A percentile compares a stretch with the other conserved stretches of the same genome.
Conservation (phyloP, 2,888 invertebrate species). For the Seladonia tumulorum region DNA sequence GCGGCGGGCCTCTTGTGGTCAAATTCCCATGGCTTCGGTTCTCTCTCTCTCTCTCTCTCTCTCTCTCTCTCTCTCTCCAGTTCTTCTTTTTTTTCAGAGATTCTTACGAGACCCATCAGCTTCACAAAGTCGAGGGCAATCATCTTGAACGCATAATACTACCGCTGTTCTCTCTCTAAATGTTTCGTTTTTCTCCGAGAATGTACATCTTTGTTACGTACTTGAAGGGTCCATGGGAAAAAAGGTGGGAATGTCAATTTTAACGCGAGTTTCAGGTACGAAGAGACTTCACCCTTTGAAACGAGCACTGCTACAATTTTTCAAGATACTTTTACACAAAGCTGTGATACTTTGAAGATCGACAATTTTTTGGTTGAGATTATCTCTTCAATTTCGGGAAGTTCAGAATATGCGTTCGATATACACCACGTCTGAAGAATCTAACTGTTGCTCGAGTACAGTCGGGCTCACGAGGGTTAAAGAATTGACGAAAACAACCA, state of each 20-base stretch:
- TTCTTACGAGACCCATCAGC: not conserved
- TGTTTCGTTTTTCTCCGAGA: not conserved
- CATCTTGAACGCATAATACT: not conserved
- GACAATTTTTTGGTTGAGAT: not conserved
- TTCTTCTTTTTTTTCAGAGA: not conserved
- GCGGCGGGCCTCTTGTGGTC: constrained; percentile 4
- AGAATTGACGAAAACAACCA: not conserved
- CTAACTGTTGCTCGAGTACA: too few species aligned
- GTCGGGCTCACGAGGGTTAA: not conserved
- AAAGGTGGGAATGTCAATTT: not conserved
- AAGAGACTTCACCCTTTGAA: not conserved
- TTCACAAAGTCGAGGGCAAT: constrained; percentile 4
- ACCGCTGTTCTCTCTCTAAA: not conserved
- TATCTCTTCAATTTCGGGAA: too few species aligned
- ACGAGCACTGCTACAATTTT: not conserved
- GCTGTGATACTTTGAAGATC: not conserved
- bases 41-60: not conserved
- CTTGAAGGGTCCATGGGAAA: not conserved
- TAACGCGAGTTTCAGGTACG: not conserved
- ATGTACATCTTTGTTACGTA: not conserved
- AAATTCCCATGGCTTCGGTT: constrained; percentile 8
- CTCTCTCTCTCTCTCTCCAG: not conserved
- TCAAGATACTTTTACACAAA: not conserved
- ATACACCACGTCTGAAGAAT: too few species aligned
- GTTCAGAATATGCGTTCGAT: too few species aligned